Evolutionary conservation across 2,113 vertebrate genomes (phyloP).

Genomic region (Megaleporinus macrocephalus): DNA sequence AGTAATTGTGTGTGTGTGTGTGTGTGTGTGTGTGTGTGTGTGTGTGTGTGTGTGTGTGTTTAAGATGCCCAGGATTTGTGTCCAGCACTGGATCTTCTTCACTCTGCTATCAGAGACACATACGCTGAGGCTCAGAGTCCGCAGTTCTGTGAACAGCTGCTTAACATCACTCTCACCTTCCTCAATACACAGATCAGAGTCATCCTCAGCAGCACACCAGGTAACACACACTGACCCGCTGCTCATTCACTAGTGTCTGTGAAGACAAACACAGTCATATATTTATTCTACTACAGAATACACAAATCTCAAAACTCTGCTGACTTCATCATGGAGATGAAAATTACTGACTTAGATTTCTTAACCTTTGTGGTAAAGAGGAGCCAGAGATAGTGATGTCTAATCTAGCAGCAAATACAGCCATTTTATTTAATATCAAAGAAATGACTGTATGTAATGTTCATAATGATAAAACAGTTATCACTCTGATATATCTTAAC

Average conservation of each 20-base stretch:
- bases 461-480: too few species aligned
- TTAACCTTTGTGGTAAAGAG: too few species aligned
- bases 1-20: constrained; percentile 6
- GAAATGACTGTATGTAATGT: too few species aligned
- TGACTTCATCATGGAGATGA: too few species aligned
- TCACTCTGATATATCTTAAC: too few species aligned
- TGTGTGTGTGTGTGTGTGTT: constrained; percentile 24
- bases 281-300: too few species aligned
- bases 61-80: constrained; percentile 85
- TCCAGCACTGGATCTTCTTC: constrained; percentile 89
- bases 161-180: constrained; percentile 86
- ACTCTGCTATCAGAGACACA: constrained; percentile 84
- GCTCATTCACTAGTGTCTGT: background rate
- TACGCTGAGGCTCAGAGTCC: constrained; percentile 88
- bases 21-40: background rate
- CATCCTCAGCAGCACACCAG: constrained; percentile 37
- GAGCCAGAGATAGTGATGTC: too few species aligned
- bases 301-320: too few species aligned
- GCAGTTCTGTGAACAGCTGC: constrained; percentile 92
- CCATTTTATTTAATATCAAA: too few species aligned
- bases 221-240: constrained; percentile 5
- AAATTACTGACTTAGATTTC: too few species aligned
- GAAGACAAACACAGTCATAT: too few species aligned
- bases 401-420: too few species aligned
- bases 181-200: constrained; percentile 83